Conservation (phyloP, 2,888 invertebrate species). For the Drosophila mimetica region DNA sequence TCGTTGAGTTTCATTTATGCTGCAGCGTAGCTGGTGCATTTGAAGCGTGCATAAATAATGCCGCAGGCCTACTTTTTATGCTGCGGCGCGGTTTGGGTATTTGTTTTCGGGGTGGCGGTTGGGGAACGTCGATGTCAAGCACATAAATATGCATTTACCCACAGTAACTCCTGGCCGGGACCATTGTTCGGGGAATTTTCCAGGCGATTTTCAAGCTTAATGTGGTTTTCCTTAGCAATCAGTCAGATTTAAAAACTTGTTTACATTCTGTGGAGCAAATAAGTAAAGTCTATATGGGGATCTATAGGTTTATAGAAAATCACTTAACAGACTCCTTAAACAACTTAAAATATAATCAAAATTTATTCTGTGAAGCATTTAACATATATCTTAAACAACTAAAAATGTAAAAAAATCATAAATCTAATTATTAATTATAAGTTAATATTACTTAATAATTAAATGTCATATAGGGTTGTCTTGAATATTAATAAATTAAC, state of each 20-base stretch:
- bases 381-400: too few relatives aligned
- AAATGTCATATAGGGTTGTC: too few relatives aligned
- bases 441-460: too few relatives aligned
- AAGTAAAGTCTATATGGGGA: neutral
- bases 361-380: too few relatives aligned
- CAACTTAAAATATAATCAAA: too few relatives aligned
- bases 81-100: constrained; percentile 16
- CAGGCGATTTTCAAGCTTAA: neutral
- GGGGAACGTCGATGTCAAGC: constrained; percentile 21
- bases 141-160: constrained; percentile 39
- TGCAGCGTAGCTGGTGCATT: constrained; percentile 62
- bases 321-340: too few relatives aligned
- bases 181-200: constrained; percentile 8
- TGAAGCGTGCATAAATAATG: constrained; percentile 74
- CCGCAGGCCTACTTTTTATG: constrained; percentile 63
- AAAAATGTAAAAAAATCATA: too few relatives aligned
- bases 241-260: neutral
- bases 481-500: too few relatives aligned
- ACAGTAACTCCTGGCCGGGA: neutral
- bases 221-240: neutral
- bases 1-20: constrained; percentile 37
- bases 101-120: neutral
- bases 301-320: neutral
- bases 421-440: neutral
- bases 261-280: neutral